phyloP scores from a whole-genome alignment of 2,888 invertebrate genomes.

The Philereme transversata region DNA sequence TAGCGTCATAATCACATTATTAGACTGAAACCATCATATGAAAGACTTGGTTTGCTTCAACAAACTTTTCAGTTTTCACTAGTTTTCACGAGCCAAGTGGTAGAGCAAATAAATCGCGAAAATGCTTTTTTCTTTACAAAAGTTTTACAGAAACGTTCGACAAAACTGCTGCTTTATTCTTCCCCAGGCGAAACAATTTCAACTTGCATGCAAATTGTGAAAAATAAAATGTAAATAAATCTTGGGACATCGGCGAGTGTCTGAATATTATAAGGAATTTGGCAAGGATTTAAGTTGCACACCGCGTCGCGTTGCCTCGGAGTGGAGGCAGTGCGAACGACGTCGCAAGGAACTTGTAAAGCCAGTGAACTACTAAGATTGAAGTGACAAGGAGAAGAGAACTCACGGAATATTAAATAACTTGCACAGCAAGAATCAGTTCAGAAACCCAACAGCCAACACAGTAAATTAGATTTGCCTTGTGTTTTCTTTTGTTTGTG shows the following conservation, averaged over 20 bases:
- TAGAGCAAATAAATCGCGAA: conserved; percentile 5
- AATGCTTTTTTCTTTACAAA: conserved; percentile 1
- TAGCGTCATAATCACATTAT: conserved; percentile 26
- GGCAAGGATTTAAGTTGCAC: conserved; percentile 18
- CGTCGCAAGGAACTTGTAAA: conserved; percentile 14
- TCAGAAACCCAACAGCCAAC: too few relatives aligned
- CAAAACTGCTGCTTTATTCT: conserved; percentile 17
- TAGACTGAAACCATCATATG: background rate
- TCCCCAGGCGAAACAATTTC: conserved; percentile 25
- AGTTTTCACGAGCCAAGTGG: background rate
- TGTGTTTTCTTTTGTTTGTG: too few relatives aligned
- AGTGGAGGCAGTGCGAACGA: conserved; percentile 12
- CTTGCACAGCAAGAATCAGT: too few relatives aligned
- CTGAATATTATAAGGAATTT: conserved; percentile 30
- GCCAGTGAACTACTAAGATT: conserved; percentile 1
- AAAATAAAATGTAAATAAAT: conserved; percentile 30
- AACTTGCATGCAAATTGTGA: conserved; percentile 28
- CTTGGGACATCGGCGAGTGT: conserved; percentile 7
- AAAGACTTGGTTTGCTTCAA: background rate
- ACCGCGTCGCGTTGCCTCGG: conserved; percentile 1
- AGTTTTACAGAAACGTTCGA: conserved; percentile 10
- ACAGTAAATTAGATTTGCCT: too few relatives aligned
- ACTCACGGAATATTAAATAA: conserved; percentile 3
- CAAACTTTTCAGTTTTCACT: too few relatives aligned
- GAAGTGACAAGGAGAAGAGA: conserved; percentile 9